Percentiles rank a stretch among this genome's conserved stretches.
Conservation (phyloP, 2,888 invertebrate genomes). For the Eurytoma californica region DNA sequence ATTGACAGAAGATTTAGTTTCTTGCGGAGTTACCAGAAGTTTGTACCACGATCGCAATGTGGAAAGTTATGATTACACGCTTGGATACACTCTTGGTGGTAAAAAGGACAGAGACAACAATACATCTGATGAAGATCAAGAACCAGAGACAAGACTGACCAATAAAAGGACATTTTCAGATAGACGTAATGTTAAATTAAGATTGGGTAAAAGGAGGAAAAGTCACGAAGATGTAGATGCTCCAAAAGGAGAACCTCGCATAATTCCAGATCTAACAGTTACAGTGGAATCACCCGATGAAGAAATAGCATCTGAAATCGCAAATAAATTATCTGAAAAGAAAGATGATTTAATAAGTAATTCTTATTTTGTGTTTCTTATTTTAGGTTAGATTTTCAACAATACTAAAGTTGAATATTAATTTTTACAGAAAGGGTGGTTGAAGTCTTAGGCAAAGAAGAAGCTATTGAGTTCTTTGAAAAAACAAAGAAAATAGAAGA, state of each 20-base stretch:
- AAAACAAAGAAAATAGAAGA: constrained; percentile 89
- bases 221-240: constrained; percentile 71
- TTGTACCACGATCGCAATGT: constrained; percentile 81
- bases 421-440: constrained; percentile 81
- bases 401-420: constrained; percentile 22
- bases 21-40: constrained; percentile 85
- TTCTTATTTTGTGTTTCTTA: constrained; percentile 60
- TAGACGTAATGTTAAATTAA: constrained; percentile 78
- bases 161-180: constrained; percentile 80
- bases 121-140: constrained; percentile 78
- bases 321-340: constrained; percentile 84
- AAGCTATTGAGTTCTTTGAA: constrained; percentile 85
- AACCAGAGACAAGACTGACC: constrained; percentile 68
- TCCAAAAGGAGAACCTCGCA: constrained; percentile 78
- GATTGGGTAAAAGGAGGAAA: constrained; percentile 76
- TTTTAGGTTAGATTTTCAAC: too few relatives aligned
- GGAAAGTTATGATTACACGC: constrained; percentile 86
- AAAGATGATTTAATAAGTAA: constrained; percentile 85
- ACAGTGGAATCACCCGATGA: constrained; percentile 77
- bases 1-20: constrained; percentile 85
- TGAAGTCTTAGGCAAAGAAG: constrained; percentile 82
- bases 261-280: constrained; percentile 79
- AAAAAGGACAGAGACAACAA: constrained; percentile 69
- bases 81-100: constrained; percentile 71
- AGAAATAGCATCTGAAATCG: constrained; percentile 83